Evolutionary conservation across 1,140 invertebrate species (phyloP).

Genomic region (Aphelinus certus): DNA sequence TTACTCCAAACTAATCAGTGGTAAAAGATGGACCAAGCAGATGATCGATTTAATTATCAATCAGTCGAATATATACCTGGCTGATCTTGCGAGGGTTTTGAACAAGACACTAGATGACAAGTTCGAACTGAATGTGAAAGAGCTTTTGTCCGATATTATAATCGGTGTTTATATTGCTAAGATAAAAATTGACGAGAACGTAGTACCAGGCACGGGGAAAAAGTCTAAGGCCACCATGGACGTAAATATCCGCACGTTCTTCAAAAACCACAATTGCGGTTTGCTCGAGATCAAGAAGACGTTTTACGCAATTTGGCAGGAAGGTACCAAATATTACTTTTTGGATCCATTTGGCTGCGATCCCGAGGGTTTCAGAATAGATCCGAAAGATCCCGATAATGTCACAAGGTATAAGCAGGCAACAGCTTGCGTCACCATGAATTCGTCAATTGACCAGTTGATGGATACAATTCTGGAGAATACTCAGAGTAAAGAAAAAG

Average conservation of each 20-base stretch:
- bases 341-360: conserved; percentile 61
- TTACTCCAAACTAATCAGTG: conserved; percentile 54
- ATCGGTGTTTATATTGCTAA: conserved; percentile 59
- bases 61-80: conserved; percentile 58
- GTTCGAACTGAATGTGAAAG: conserved; percentile 52
- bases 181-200: conserved; percentile 53
- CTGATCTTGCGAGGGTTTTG: conserved; percentile 53
- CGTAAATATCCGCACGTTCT: conserved; percentile 50
- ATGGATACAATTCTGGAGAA: conserved; percentile 56
- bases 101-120: conserved; percentile 50
- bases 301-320: conserved; percentile 60
- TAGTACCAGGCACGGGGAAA: conserved; percentile 50
- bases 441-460: conserved; percentile 54
- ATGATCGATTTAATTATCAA: conserved; percentile 62
- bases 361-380: conserved; percentile 52
- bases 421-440: conserved; percentile 56
- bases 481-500: conserved; percentile 51
- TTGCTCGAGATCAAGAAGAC: conserved; percentile 56
- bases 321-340: conserved; percentile 55
- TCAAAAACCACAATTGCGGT: conserved; percentile 44
- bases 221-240: conserved; percentile 49
- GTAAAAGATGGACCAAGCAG: conserved; percentile 56
- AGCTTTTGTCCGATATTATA: conserved; percentile 57
- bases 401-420: conserved; percentile 39
- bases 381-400: conserved; percentile 35